Percentiles rank a stretch among this genome's conserved stretches.
Evolutionary conservation across 2,113 vertebrate genomes (phyloP).

Genomic region (Laticauda colubrina): DNA sequence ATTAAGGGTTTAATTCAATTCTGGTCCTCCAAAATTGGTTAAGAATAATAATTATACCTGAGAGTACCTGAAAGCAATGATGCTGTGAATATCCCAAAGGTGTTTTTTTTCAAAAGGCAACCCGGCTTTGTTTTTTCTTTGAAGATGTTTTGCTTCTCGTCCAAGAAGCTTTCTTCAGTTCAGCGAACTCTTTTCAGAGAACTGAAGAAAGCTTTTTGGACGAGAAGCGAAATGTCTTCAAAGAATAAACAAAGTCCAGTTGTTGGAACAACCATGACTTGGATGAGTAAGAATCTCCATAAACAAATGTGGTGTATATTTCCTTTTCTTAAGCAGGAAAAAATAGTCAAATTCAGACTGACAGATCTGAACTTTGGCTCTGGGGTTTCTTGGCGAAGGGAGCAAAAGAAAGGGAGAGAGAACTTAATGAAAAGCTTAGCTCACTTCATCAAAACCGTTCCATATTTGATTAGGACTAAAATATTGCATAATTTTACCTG

Average conservation of each 20-base stretch:
- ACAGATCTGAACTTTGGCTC: slow-evolving; percentile 5
- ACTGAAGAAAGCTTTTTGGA: no score
- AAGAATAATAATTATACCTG: not conserved
- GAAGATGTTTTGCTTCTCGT: no score
- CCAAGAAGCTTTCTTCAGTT: no score
- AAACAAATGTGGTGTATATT: slow-evolving; percentile 4
- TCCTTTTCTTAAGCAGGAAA: not conserved
- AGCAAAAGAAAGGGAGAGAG: not conserved
- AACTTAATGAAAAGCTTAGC: not conserved
- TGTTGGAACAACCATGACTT: no score
- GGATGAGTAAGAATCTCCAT: no score
- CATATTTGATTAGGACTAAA: slow-evolving; percentile 31
- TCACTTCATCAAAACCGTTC: slow-evolving; percentile 26
- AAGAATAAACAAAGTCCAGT: no score
- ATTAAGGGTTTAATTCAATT: not conserved
- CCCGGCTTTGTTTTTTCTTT: no score
- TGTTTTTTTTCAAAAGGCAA: no score
- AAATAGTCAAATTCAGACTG: slow-evolving; percentile 3
- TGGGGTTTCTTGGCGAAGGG: not conserved
- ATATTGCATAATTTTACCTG: slow-evolving; percentile 17
- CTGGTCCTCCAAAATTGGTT: not conserved
- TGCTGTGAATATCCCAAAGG: not conserved
- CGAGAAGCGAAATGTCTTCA: no score
- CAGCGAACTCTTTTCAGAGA: no score
- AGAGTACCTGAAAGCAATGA: not conserved